Evolutionary conservation across 1,140 invertebrate genomes (phyloP).

Genomic region (Drosophila trapezifrons): DNA sequence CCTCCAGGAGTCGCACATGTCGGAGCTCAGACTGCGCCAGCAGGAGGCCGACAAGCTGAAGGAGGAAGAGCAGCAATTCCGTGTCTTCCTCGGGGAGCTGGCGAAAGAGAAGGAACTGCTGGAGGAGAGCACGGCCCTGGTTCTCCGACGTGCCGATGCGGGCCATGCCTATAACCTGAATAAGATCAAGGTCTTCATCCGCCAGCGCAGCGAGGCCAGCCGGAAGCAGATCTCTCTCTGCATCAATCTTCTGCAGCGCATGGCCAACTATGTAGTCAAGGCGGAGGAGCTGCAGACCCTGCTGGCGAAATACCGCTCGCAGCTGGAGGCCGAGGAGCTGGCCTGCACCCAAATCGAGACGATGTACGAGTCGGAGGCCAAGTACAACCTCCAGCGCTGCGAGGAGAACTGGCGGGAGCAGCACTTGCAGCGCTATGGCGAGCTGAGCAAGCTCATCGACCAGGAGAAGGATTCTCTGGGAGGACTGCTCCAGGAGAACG

Average conservation of each 20-base stretch:
- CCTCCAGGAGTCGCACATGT: constrained; percentile 72
- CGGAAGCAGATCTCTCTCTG: constrained; percentile 70
- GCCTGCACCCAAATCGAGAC: constrained; percentile 65
- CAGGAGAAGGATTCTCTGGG: constrained; percentile 47
- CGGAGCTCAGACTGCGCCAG: constrained; percentile 70
- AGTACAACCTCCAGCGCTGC: constrained; percentile 61
- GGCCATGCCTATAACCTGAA: constrained; percentile 68
- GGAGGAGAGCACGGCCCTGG: constrained; percentile 62
- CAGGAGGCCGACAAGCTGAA: constrained; percentile 65
- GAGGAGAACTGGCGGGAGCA: constrained; percentile 74
- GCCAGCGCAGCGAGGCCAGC: constrained; percentile 72
- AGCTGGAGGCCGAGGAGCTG: constrained; percentile 59
- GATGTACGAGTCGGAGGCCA: constrained; percentile 84
- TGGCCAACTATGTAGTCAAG: constrained; percentile 54
- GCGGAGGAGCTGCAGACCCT: constrained; percentile 50
- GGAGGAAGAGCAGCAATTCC: constrained; percentile 67
- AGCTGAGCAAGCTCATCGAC: constrained; percentile 59
- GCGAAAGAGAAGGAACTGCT: constrained; percentile 69
- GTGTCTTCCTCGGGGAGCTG: constrained; percentile 56
- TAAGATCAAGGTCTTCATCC: constrained; percentile 75
- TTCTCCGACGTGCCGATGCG: constrained; percentile 40
- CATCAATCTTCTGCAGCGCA: constrained; percentile 67
- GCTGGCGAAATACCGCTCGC: constrained; percentile 49
- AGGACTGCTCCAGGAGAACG: constrained; percentile 74
- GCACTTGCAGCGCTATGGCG: constrained; percentile 60